Percentiles rank a stretch among this genome's conserved stretches.
phyloP scores from a whole-genome alignment of 2,113 vertebrate species.

The Hipposideros armiger region DNA sequence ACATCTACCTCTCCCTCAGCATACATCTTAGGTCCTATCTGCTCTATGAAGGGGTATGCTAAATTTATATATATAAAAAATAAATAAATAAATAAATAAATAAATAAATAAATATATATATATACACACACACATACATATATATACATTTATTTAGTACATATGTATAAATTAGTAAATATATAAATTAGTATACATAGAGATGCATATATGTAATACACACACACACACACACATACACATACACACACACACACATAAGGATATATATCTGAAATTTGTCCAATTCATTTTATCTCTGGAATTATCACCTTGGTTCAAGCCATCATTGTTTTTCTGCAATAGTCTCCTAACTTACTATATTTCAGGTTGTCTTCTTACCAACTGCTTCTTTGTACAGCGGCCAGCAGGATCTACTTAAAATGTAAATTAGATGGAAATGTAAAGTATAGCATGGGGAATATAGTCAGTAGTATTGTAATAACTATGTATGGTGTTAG shows the following conservation, averaged over 20 bases:
- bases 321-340: not conserved
- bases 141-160: not conserved
- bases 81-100: not conserved
- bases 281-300: not conserved
- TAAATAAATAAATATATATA: not conserved
- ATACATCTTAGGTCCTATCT: not conserved
- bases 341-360: not conserved
- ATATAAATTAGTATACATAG: too few species aligned
- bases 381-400: not conserved
- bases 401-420: not conserved
- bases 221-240: too few species aligned
- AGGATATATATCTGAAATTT: not conserved
- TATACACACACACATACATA: too few species aligned
- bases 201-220: too few species aligned
- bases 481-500: too few species aligned
- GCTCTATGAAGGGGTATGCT: not conserved
- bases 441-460: too few species aligned
- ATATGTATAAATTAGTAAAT: too few species aligned
- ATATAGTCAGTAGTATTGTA: too few species aligned
- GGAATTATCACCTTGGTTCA: not conserved
- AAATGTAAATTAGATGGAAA: not conserved
- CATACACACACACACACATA: too few species aligned
- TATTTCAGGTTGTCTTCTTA: not conserved
- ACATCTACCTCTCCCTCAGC: not conserved
- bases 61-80: not conserved